Evolutionary conservation across 2,797 vertebrate species (phyloP).

Genomic region (Lagocephalus sceleratus): DNA sequence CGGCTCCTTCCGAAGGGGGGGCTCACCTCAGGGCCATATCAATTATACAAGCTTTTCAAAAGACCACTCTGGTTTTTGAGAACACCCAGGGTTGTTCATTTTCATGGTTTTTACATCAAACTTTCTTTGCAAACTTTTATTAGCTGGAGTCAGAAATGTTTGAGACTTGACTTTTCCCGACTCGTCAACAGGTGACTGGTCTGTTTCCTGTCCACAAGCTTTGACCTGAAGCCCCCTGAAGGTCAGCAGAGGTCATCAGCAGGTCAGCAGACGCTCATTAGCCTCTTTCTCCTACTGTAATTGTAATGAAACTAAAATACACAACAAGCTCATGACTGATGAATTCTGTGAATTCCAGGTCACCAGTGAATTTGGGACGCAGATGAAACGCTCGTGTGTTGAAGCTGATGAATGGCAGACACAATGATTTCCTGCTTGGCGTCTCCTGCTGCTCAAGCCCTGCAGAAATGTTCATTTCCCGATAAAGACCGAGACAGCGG

Average conservation of each 20-base stretch:
- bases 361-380: slow-evolving; percentile 6
- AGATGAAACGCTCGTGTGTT: slow-evolving; percentile 20
- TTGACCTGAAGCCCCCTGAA: too few relatives aligned
- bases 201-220: too few relatives aligned
- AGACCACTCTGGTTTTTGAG: slow-evolving; percentile 58
- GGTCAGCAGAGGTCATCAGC: too few relatives aligned
- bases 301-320: too few relatives aligned
- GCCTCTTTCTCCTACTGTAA: not conserved
- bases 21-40: slow-evolving; percentile 66
- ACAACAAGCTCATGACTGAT: not conserved
- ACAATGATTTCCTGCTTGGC: slow-evolving; percentile 4
- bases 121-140: slow-evolving; percentile 67
- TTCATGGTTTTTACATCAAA: slow-evolving; percentile 67
- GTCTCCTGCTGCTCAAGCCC: slow-evolving; percentile 2
- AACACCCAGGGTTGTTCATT: slow-evolving; percentile 57
- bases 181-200: too few relatives aligned
- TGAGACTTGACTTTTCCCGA: slow-evolving; percentile 35
- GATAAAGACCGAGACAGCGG: slow-evolving; percentile 14
- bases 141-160: slow-evolving; percentile 56
- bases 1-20: slow-evolving; percentile 41
- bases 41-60: slow-evolving; percentile 67
- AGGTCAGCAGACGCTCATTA: not conserved
- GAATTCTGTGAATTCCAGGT: slow-evolving; percentile 2
- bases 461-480: slow-evolving; percentile 16
- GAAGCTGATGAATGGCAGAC: slow-evolving; percentile 25